These are phyloP conservation scores for Carapus acus DNA, from an alignment of 2,797 vertebrate genomes.

Conservation along the genomic window DNA sequence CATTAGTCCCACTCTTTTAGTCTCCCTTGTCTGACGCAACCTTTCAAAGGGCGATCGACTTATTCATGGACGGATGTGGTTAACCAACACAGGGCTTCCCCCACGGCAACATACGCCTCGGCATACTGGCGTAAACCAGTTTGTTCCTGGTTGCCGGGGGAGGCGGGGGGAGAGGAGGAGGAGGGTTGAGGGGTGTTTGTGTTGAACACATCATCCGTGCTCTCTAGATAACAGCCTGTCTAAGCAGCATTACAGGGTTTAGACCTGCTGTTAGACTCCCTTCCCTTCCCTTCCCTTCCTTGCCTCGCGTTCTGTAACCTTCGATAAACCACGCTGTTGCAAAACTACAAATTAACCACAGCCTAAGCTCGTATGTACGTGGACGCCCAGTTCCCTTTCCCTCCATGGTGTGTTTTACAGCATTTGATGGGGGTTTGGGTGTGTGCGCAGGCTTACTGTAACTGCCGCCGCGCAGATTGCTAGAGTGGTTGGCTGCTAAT, in stretches of 20 bases:
- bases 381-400: neutral
- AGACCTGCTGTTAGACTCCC: slow-evolving; percentile 10
- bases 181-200: slow-evolving; percentile 45
- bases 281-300: slow-evolving; percentile 5
- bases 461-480: slow-evolving; percentile 39
- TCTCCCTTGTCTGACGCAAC: slow-evolving; percentile 30
- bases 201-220: slow-evolving; percentile 44
- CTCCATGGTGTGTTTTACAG: neutral
- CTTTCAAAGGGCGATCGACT: slow-evolving; percentile 30
- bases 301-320: slow-evolving; percentile 21
- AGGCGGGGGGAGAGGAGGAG: neutral
- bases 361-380: neutral
- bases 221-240: slow-evolving; percentile 57
- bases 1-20: slow-evolving; percentile 5
- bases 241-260: slow-evolving; percentile 53
- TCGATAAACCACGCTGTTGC: neutral
- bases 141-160: slow-evolving; percentile 39
- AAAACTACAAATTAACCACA: slow-evolving; percentile 11
- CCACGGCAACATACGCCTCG: slow-evolving; percentile 31
- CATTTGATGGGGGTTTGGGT: slow-evolving; percentile 6
- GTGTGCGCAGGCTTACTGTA: slow-evolving; percentile 35
- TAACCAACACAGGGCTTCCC: slow-evolving; percentile 47
- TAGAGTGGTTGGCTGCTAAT: slow-evolving; percentile 60
- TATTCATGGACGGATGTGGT: slow-evolving; percentile 47
- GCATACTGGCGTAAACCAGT: slow-evolving; percentile 68